Base-by-base conservation (phyloP, 2,888 invertebrate genomes). In the Noctua janthe region DNA sequence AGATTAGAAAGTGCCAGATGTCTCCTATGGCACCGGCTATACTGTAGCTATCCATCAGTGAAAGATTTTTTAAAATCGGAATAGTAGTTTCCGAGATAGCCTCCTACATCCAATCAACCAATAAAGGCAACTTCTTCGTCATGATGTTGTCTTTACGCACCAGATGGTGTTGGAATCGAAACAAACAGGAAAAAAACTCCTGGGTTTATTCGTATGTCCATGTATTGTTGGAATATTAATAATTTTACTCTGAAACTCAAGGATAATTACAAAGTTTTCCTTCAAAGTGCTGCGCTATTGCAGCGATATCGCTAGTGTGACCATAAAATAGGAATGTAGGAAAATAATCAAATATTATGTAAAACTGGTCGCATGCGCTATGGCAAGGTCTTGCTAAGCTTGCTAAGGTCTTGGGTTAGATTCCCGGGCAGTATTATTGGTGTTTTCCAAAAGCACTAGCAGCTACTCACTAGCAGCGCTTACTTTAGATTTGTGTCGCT, bases 181-280 rank as follows among this genome's bases (percentile, higher is more conserved):
- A 47, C 69, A 69, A 69, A 69, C 43, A 72, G 72, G 72, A 59
- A 72, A 56, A 29, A 56, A 59, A 20, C 20, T 35, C 23, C n/a
- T 51, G 51, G 4, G 11, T 51, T 49, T n/a, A 72, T 49, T 49
- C 1, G n/a, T n/a, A 62, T 29, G 71, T 62, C 62, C 49, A 51
- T 51, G 49, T 20, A 73, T 23, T 64, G 49, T 73, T 39, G 13
- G 11, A 15, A 11, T 20, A 62, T 64, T 29, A 69, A 29, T 29
- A 66, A 66, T 20, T 69, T 8, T n/a, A 17, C 47, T 8, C 49
- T 29, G 39, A 39, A 73, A 2, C 51, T 43, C 3, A 29, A 73
- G 76, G 76, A 73, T 77, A 77, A 77, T 64, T 13, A 54, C 6
- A 39, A 64, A n/a, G 6, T 76, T 76, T 64, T 73, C 76, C 76